Evolutionary conservation across 2,888 invertebrate genomes (phyloP).

Genomic region (Galerucella pusilla): DNA sequence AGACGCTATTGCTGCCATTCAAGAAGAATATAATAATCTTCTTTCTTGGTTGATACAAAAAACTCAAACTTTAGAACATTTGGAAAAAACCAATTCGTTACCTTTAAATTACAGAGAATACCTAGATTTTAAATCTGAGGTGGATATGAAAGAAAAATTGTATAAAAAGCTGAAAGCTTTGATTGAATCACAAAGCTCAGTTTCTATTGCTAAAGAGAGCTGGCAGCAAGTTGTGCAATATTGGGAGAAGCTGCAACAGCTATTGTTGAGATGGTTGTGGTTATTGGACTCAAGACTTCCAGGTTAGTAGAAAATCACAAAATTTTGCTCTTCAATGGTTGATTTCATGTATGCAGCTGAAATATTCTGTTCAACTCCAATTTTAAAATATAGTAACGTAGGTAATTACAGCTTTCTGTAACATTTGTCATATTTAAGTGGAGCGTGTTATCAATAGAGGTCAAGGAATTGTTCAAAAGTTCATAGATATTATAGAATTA

Average conservation of each 20-base stretch:
- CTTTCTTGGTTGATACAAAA: slow-evolving; percentile 85
- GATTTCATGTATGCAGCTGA: too few species aligned
- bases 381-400: too few species aligned
- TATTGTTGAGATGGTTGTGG: slow-evolving; percentile 90
- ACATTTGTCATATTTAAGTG: too few species aligned
- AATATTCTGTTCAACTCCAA: too few species aligned
- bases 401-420: too few species aligned
- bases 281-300: slow-evolving; percentile 86
- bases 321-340: too few species aligned
- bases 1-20: slow-evolving; percentile 80
- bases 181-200: slow-evolving; percentile 82
- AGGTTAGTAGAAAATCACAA: slow-evolving; percentile 16
- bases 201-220: slow-evolving; percentile 85
- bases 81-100: slow-evolving; percentile 79
- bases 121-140: slow-evolving; percentile 79
- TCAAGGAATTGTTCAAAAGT: too few species aligned
- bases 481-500: too few species aligned
- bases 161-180: slow-evolving; percentile 84
- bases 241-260: slow-evolving; percentile 83
- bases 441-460: too few species aligned
- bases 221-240: slow-evolving; percentile 85
- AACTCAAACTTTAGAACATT: slow-evolving; percentile 79
- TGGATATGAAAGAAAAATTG: slow-evolving; percentile 76
- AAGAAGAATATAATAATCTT: slow-evolving; percentile 84
- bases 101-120: slow-evolving; percentile 87